phyloP scores from a whole-genome alignment of 2,888 invertebrate species.

The Capitulum mitella region DNA sequence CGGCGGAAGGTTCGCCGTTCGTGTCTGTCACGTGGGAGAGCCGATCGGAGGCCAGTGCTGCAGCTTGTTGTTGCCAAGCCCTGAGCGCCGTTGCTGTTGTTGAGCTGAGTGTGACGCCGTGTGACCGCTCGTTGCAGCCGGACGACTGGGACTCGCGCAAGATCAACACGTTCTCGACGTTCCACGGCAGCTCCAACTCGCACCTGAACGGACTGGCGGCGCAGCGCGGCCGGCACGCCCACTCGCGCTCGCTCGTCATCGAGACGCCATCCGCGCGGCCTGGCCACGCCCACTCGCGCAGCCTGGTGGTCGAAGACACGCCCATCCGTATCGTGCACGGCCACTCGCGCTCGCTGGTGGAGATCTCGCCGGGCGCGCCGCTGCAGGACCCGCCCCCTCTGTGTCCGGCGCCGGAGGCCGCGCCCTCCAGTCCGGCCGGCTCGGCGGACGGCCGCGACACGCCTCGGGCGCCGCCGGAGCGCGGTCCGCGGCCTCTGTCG shows the following conservation, averaged over 20 bases:
- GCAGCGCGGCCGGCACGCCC: conserved; percentile 28
- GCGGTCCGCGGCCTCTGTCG: background rate
- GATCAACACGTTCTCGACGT: background rate
- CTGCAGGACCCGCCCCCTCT: background rate
- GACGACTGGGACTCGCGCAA: conserved; percentile 18
- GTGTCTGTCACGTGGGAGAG: too few relatives aligned
- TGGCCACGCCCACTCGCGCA: background rate
- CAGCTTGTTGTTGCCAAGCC: too few relatives aligned
- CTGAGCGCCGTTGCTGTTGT: too few relatives aligned
- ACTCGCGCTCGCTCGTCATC: conserved; percentile 33
- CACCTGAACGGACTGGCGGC: background rate
- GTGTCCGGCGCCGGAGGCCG: background rate
- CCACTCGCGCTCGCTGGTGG: conserved; percentile 13
- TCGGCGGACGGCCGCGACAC: background rate
- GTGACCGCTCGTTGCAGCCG: background rate
- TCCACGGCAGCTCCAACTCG: conserved; percentile 20
- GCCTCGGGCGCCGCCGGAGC: background rate
- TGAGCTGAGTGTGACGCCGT: background rate
- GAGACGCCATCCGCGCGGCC: conserved; percentile 25
- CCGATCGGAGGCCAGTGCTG: too few relatives aligned
- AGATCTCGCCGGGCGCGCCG: background rate
- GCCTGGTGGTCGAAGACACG: background rate
- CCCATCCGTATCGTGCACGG: background rate
- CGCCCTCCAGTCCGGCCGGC: background rate
- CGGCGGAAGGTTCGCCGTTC: too few relatives aligned